Evolutionary conservation across 2,113 vertebrate species (phyloP).

Genomic region (Semicossyphus pulcher): DNA sequence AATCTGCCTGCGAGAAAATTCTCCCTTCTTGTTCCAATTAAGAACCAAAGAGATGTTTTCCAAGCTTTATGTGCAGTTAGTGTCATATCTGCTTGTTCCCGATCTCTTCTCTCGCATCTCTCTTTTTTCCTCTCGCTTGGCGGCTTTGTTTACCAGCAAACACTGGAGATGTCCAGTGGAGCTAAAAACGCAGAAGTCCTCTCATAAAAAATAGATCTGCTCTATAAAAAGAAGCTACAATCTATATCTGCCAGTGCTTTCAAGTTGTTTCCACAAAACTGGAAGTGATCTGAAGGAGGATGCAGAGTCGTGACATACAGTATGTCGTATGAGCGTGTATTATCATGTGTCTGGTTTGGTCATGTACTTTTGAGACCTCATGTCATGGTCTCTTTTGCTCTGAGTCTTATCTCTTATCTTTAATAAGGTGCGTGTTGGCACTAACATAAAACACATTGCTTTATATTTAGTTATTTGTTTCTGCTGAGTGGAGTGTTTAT

Average conservation of each 20-base stretch:
- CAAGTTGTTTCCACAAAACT: conserved; percentile 15
- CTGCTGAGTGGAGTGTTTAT: neutral
- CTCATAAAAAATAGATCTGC: conserved; percentile 73
- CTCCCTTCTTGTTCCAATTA: neutral
- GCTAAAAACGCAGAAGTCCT: conserved; percentile 39
- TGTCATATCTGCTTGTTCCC: conserved; percentile 8
- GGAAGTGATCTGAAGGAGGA: conserved; percentile 5
- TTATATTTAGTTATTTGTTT: too few relatives aligned
- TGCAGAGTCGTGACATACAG: neutral
- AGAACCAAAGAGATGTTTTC: conserved; percentile 30
- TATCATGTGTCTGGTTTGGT: neutral
- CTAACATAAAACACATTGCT: neutral
- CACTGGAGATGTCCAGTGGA: conserved; percentile 43
- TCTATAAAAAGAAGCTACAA: conserved; percentile 65
- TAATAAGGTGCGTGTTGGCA: neutral
- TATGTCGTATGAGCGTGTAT: neutral
- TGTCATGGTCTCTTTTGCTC: neutral
- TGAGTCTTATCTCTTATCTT: neutral
- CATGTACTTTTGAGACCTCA: neutral
- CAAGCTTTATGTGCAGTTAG: conserved; percentile 17
- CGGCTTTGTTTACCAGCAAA: conserved; percentile 36
- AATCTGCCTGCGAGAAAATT: conserved; percentile 12
- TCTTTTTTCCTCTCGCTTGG: conserved; percentile 10
- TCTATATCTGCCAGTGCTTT: conserved; percentile 45
- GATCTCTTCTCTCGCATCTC: conserved; percentile 8